Base-by-base conservation (phyloP, 2,888 invertebrate genomes). In the Uropetala carovei region DNA sequence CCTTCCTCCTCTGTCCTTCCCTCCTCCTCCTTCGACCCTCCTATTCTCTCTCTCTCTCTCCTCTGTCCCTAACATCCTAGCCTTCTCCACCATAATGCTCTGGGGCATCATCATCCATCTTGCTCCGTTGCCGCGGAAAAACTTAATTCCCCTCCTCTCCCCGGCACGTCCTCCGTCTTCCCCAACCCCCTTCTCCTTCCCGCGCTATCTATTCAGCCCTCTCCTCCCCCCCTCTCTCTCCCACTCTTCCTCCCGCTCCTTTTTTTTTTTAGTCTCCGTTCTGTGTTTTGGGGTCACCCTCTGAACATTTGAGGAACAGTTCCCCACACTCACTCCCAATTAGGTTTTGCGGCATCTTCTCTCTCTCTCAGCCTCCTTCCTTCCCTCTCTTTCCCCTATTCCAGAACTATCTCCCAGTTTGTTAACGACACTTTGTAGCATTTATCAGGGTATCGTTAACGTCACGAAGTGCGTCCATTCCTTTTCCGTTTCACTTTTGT, bases 61-160 rank as follows among this genome's bases (percentile, higher is more conserved):
- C 8, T 13, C 22, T 75, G 22, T 27, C 27, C 27, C 75, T 22
- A 22, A n/a, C 22, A 10, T 10, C 75, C 9, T 22, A 5, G 75
- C 64, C 16, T 64, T 75, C 75, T 75, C 27, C 75, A 18, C 75
- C 75, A 75, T 27, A 75, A 75, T 75, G 75, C 75, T 27, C 75
- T 27, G 9, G 75, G 75, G 75, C 75, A 75, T 75, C 75, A 75
- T 75, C 75, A 75, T 75, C 75, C 75, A 75, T 75, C 75, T 75
- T 75, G 75, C 75, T 75, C 75, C 75, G 5, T 14, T 11, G 68
- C 68, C n/a, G 68, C 68, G 68, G 75, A 75, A 75, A 75, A 75
- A 75, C 75, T 18, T 68, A 68, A 68, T 68, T 75, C 75, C 75
- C 75, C 75, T 75, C 27, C 11, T 22, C 75, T n/a, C 75, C 7